These are phyloP conservation scores for Stegodyphus mimosarum DNA, from an alignment of 1,140 invertebrate genomes.

Conservation along the genomic window DNA sequence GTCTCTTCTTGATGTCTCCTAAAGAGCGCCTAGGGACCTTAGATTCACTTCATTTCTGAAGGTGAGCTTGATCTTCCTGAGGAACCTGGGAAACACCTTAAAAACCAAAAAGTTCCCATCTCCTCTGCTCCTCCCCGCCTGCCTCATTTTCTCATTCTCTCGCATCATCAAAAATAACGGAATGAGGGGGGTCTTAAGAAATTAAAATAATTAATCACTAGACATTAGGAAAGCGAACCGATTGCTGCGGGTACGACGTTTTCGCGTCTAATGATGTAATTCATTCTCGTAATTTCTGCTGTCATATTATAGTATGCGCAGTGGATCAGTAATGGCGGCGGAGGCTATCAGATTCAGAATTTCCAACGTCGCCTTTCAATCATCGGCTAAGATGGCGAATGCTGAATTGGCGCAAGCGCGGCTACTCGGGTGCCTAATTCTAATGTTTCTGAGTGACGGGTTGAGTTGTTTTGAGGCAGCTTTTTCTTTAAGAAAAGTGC, in stretches of 20 bases:
- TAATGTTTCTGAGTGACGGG: background rate
- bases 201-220: conserved; percentile 61
- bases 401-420: background rate
- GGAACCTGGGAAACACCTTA: conserved; percentile 23
- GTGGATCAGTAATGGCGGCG: conserved; percentile 44
- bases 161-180: conserved; percentile 53
- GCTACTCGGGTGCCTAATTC: no score
- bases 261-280: conserved; percentile 57
- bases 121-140: no score
- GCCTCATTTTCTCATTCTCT: conserved; percentile 13
- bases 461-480: background rate
- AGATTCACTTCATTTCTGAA: conserved; percentile 22
- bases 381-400: background rate
- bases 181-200: conserved; percentile 16
- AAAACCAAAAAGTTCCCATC: conserved; percentile 12
- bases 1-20: conserved; percentile 46
- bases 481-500: no score
- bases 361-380: conserved; percentile 39
- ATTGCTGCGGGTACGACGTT: conserved; percentile 50
- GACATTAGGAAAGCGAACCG: conserved; percentile 59
- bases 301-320: conserved; percentile 50
- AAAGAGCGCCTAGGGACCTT: conserved; percentile 49
- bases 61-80: background rate
- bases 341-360: conserved; percentile 40
- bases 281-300: conserved; percentile 58